phyloP scores from a whole-genome alignment of 2,888 invertebrate species.

The Melieria picta region DNA sequence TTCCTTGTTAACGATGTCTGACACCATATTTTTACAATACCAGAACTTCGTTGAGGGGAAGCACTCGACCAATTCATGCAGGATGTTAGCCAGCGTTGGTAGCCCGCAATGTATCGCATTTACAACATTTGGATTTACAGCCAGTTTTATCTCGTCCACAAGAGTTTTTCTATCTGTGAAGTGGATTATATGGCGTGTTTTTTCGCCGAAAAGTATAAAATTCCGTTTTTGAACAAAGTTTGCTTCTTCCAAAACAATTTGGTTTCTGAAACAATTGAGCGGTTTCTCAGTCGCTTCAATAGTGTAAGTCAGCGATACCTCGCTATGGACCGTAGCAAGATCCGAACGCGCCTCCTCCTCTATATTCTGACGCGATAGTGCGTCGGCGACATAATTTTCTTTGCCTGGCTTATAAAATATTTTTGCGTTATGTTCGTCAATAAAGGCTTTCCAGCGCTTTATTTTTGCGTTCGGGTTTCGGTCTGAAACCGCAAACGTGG shows the following conservation, averaged over 20 bases:
- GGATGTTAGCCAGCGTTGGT: not conserved
- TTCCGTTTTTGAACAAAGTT: not conserved
- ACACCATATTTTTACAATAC: constrained; percentile 14
- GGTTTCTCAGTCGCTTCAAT: constrained; percentile 44
- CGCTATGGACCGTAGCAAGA: constrained; percentile 27
- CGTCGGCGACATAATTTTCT: constrained; percentile 30
- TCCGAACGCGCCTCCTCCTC: not conserved
- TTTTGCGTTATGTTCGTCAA: constrained; percentile 11
- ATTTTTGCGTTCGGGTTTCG: constrained; percentile 1
- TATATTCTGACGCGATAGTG: constrained; percentile 15
- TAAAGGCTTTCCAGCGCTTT: constrained; percentile 9
- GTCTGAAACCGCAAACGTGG: constrained; percentile 14
- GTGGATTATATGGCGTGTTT: constrained; percentile 7
- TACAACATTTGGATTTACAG: not conserved
- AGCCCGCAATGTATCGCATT: not conserved
- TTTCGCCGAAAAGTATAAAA: not conserved
- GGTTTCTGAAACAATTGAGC: constrained; percentile 43
- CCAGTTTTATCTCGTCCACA: not conserved
- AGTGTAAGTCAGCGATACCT: constrained; percentile 38
- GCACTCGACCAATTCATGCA: not conserved
- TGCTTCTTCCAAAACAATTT: constrained; percentile 40
- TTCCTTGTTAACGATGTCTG: constrained; percentile 20
- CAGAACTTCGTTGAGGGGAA: constrained; percentile 20
- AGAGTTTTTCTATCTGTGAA: constrained; percentile 1
- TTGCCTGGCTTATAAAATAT: constrained; percentile 14